These are phyloP conservation scores for Syngnathus scovelli DNA, from an alignment of 2,113 vertebrate species.

Conservation along the genomic window DNA sequence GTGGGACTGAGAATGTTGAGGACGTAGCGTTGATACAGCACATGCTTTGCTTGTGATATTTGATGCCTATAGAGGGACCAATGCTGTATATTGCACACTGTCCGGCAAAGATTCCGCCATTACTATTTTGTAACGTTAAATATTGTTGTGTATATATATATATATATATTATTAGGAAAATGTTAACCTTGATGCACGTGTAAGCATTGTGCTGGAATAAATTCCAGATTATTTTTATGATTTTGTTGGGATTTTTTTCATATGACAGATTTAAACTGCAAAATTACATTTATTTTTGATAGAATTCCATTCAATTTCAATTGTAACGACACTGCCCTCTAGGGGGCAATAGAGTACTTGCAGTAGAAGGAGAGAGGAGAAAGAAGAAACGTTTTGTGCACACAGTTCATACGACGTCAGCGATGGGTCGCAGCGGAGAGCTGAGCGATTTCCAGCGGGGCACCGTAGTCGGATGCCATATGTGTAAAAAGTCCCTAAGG, in stretches of 20 bases:
- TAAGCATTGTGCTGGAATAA: slow-evolving; percentile 76
- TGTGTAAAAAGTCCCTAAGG: slow-evolving; percentile 38
- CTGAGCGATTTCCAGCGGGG: slow-evolving; percentile 54
- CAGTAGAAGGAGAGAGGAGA: not conserved
- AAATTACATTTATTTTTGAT: not conserved
- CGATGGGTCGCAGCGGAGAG: slow-evolving; percentile 45
- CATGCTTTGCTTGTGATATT: slow-evolving; percentile 24
- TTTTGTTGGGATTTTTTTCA: not conserved
- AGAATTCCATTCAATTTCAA: too few species aligned
- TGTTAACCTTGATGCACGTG: slow-evolving; percentile 75
- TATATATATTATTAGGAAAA: slow-evolving; percentile 44
- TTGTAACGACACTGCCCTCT: not conserved
- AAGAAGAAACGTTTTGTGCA: not conserved
- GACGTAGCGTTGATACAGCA: slow-evolving; percentile 18
- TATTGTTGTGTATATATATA: slow-evolving; percentile 77
- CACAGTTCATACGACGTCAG: too few species aligned
- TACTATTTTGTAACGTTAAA: slow-evolving; percentile 82
- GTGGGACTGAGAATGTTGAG: slow-evolving; percentile 31
- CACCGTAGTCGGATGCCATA: slow-evolving; percentile 40
- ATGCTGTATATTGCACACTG: slow-evolving; percentile 63
- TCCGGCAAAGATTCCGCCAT: slow-evolving; percentile 63
- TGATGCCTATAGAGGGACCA: slow-evolving; percentile 16
- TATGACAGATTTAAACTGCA: not conserved
- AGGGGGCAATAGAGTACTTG: not conserved
- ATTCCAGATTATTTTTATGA: slow-evolving; percentile 67